A percentile compares a stretch with the other conserved stretches of the same genome.
Conservation (phyloP, 2,113 vertebrate genomes). For the Boleophthalmus pectinirostris region DNA sequence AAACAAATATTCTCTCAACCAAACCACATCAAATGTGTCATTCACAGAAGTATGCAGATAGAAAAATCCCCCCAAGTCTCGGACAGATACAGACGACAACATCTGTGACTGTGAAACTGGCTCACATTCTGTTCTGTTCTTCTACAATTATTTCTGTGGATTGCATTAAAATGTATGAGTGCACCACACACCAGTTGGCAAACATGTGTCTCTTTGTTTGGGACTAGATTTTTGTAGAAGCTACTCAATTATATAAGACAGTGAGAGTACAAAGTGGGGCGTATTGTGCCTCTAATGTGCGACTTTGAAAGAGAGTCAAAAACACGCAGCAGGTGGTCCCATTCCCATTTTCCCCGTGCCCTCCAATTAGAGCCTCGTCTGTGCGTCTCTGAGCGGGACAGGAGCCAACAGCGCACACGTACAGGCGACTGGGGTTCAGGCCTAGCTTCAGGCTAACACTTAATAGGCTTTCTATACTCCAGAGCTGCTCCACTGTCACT, state of each 20-base stretch:
- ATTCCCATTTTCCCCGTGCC: conserved; percentile 33
- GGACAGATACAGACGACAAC: background rate
- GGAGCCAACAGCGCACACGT: conserved; percentile 43
- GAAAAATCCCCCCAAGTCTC: background rate
- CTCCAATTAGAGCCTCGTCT: conserved; percentile 36
- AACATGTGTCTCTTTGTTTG: conserved; percentile 33
- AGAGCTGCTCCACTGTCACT: background rate
- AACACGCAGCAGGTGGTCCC: conserved; percentile 50
- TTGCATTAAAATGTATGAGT: conserved; percentile 34
- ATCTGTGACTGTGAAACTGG: background rate
- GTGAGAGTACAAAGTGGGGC: conserved; percentile 32
- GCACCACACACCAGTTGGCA: conserved; percentile 45
- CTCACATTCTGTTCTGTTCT: conserved; percentile 14
- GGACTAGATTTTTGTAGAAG: conserved; percentile 44
- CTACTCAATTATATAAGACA: conserved; percentile 50
- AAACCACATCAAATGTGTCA: background rate
- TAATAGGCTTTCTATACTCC: conserved; percentile 4
- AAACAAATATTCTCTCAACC: no score
- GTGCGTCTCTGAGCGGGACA: conserved; percentile 35
- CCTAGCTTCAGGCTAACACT: conserved; percentile 2
- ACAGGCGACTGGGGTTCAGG: conserved; percentile 1
- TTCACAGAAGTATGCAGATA: background rate
- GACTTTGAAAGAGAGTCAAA: conserved; percentile 33
- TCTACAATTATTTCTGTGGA: conserved; percentile 35
- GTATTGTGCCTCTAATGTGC: conserved; percentile 43